phyloP scores from a whole-genome alignment of 2,888 invertebrate species.

The Liposcelis brunnea region DNA sequence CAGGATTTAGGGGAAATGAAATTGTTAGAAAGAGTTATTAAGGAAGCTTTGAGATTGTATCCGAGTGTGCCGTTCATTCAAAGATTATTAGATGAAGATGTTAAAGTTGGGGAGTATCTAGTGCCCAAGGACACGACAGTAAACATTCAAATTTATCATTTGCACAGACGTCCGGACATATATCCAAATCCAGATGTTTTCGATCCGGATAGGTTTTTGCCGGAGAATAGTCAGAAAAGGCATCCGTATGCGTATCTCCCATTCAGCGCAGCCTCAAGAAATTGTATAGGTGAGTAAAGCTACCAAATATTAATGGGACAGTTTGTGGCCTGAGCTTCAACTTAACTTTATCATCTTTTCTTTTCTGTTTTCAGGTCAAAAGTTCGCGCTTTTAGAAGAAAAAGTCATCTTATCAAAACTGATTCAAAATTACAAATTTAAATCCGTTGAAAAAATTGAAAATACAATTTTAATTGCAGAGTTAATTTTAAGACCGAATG shows the following conservation, averaged over 20 bases:
- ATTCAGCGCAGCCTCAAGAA: slow-evolving; percentile 31
- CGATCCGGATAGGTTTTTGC: slow-evolving; percentile 29
- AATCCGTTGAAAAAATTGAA: neutral
- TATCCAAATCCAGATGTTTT: slow-evolving; percentile 26
- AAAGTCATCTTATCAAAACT: neutral
- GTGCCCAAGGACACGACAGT: slow-evolving; percentile 22
- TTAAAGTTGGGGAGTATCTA: slow-evolving; percentile 31
- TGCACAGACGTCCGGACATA: slow-evolving; percentile 27
- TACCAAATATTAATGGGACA: too few species aligned
- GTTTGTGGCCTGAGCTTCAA: too few species aligned
- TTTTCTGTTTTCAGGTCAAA: neutral
- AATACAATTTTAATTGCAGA: neutral
- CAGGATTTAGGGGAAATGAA: slow-evolving; percentile 35
- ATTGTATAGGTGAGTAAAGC: slow-evolving; percentile 31
- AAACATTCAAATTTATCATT: too few species aligned
- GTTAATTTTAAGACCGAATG: neutral
- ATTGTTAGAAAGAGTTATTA: slow-evolving; percentile 37
- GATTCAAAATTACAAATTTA: neutral
- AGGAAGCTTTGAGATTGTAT: slow-evolving; percentile 38
- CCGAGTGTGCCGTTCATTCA: slow-evolving; percentile 35
- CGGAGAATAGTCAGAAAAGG: slow-evolving; percentile 21
- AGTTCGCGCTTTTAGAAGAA: neutral
- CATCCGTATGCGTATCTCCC: slow-evolving; percentile 27
- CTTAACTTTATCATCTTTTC: too few species aligned
- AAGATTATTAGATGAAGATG: slow-evolving; percentile 29